A percentile compares a stretch with the other conserved stretches of the same genome.
Evolutionary conservation across 2,113 vertebrate genomes (phyloP).

Genomic region (Gavia stellata): DNA sequence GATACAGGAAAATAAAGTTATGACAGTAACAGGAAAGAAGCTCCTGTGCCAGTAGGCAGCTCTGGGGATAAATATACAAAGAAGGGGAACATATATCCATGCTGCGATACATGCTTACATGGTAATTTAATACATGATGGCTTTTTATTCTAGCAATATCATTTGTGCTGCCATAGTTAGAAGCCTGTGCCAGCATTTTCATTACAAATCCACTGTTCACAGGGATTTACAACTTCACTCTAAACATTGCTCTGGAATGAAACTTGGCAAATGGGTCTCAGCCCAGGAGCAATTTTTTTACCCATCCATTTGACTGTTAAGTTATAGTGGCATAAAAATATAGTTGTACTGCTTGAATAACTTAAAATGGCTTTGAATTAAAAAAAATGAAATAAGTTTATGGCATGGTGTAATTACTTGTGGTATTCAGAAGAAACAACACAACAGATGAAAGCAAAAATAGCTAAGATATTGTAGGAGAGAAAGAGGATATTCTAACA

Average conservation of each 20-base stretch:
- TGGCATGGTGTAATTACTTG: neutral
- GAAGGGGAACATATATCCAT: neutral
- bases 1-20: neutral
- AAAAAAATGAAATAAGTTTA: conserved; percentile 33
- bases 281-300: conserved; percentile 7
- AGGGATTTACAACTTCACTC: conserved; percentile 26
- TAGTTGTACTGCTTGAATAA: neutral
- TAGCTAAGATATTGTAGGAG: neutral
- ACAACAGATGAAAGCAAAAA: neutral
- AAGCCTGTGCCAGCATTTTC: conserved; percentile 24
- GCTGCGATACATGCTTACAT: neutral
- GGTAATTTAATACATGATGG: neutral
- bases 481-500: neutral
- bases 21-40: neutral
- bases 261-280: conserved; percentile 38
- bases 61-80: neutral
- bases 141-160: conserved; percentile 19
- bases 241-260: conserved; percentile 14
- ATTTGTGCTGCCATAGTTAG: neutral
- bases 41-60: neutral
- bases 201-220: conserved; percentile 22
- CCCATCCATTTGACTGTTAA: conserved; percentile 25
- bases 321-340: conserved; percentile 30
- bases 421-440: neutral
- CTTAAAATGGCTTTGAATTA: neutral